Conservation (phyloP, 2,113 vertebrate genomes). For the Alces alces region DNA sequence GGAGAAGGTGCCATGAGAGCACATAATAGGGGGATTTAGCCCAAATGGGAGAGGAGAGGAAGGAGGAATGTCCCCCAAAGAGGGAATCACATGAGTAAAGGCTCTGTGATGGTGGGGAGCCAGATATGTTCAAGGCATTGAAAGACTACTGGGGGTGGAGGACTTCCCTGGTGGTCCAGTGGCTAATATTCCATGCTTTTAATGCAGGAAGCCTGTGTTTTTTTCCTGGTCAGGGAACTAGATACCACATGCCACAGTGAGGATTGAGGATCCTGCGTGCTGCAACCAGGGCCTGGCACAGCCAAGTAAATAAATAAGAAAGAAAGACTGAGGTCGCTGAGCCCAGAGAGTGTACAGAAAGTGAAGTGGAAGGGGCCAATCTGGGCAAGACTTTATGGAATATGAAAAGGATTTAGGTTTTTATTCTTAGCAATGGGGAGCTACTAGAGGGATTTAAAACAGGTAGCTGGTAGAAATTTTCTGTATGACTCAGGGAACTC, state of each 20-base stretch:
- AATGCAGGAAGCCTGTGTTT: neutral
- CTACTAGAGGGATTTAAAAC: neutral
- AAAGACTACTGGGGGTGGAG: neutral
- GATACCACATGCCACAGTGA: neutral
- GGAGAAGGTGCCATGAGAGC: neutral
- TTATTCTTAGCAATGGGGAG: neutral
- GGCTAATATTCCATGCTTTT: neutral
- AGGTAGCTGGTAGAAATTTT: neutral
- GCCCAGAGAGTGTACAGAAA: neutral
- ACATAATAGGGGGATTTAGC: neutral
- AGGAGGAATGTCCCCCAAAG: neutral
- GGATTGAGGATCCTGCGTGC: neutral
- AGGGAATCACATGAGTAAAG: neutral
- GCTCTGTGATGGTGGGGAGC: neutral
- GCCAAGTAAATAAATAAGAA: neutral
- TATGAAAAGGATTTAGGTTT: neutral
- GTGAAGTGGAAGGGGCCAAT: neutral
- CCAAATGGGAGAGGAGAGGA: neutral
- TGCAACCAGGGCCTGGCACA: neutral
- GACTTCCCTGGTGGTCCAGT: neutral
- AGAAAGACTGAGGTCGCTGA: neutral
- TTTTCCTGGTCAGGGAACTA: neutral
- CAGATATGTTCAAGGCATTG: neutral
- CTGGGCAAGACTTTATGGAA: neutral
- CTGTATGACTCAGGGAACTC: neutral